phyloP scores from a whole-genome alignment of 2,888 invertebrate species.

The Taenaris catops region DNA sequence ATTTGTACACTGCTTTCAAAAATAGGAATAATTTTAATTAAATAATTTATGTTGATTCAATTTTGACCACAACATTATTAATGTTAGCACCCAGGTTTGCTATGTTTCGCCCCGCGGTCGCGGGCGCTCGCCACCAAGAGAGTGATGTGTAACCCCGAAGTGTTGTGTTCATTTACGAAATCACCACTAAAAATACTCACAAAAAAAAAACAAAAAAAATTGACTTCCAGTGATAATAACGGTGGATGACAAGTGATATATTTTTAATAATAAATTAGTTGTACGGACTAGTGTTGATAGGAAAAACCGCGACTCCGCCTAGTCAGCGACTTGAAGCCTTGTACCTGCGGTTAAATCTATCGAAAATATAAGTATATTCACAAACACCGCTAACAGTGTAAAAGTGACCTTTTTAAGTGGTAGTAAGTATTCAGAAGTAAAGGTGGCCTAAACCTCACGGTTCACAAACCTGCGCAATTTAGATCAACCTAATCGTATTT shows the following conservation, averaged over 20 bases:
- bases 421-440: too few relatives aligned
- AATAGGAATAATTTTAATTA: too few relatives aligned
- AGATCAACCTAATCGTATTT: too few relatives aligned
- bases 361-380: not conserved
- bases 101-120: conserved; percentile 12
- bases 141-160: conserved; percentile 16
- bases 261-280: conserved; percentile 36
- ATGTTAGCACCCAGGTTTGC: too few relatives aligned
- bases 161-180: conserved; percentile 56
- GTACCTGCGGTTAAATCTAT: conserved; percentile 12
- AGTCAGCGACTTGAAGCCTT: conserved; percentile 45
- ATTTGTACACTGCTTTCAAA: too few relatives aligned
- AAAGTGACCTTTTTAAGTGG: conserved; percentile 7
- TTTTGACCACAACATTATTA: too few relatives aligned
- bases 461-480: too few relatives aligned
- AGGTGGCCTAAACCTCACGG: too few relatives aligned
- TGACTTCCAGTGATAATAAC: conserved; percentile 59
- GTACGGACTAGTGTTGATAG: conserved; percentile 30
- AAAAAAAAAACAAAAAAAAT: conserved; percentile 35
- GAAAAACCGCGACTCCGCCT: conserved; percentile 60
- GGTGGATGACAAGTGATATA: conserved; percentile 70
- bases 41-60: too few relatives aligned
- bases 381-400: not conserved
- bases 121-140: not conserved
- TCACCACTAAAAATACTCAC: conserved; percentile 56